Percentiles rank a stretch among this genome's conserved stretches.
phyloP scores from a whole-genome alignment of 2,888 invertebrate species.

The Caradrina kadenii region DNA sequence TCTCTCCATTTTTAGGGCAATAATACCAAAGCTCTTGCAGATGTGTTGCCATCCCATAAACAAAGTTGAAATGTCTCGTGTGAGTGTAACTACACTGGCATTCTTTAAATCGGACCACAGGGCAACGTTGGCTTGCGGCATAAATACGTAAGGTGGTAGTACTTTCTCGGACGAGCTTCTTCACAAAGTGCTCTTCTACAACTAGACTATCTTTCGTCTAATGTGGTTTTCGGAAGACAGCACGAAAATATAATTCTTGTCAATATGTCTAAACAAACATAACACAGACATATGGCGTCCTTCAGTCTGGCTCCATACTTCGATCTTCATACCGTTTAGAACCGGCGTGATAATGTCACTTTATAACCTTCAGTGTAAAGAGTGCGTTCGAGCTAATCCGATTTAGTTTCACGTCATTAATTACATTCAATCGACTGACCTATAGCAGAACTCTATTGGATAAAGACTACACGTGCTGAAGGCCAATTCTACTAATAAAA shows the following conservation, averaged over 20 bases:
- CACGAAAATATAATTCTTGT: neutral
- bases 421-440: conserved; percentile 13
- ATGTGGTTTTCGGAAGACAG: neutral
- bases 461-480: neutral
- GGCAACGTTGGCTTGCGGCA: too few relatives aligned
- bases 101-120: too few relatives aligned
- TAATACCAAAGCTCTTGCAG: too few relatives aligned
- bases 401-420: conserved; percentile 28
- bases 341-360: neutral
- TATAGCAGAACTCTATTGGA: neutral
- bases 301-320: conserved; percentile 7
- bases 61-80: too few relatives aligned
- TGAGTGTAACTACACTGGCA: too few relatives aligned
- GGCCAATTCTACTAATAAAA: too few relatives aligned
- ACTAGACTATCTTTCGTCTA: neutral
- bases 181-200: too few relatives aligned
- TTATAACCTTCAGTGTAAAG: conserved; percentile 24
- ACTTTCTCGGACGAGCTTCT: too few relatives aligned
- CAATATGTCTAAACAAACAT: neutral
- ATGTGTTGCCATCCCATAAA: too few relatives aligned
- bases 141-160: too few relatives aligned
- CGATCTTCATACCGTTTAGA: neutral
- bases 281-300: neutral
- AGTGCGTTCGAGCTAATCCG: conserved; percentile 9
- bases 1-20: too few relatives aligned